Base-by-base conservation (phyloP, 1,140 invertebrate species). In the Polypedilum vanderplanki region DNA sequence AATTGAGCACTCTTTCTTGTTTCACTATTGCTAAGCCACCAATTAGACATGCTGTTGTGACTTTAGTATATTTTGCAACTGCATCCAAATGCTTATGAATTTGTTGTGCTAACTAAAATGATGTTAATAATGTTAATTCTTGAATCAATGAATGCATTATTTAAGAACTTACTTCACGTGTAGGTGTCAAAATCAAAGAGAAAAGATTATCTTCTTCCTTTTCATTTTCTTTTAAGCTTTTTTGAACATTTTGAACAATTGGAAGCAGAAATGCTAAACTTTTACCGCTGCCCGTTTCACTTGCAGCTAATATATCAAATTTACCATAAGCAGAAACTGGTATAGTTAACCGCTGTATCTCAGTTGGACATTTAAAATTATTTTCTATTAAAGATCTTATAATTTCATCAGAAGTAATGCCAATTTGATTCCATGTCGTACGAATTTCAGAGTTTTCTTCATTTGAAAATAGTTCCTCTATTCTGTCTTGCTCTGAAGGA, bases 271-370 rank as follows among this genome's bases (percentile, higher is more conserved):
- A 99, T 0, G 96, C 97, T 57, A 99, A 84, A 0, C 97, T 99
- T 87, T 99, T 99, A 0, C 97, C 97, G 87, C 95, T 98, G 8
- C 97, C 97, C 0, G 97, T 99, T 87, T 98, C 95, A 10, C 97
- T 97, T 76, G 96, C 97, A 77, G 96, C 97, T 18, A 98, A 83
- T 78, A 98, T 93, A 85, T 98, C 96, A 84, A 81, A 81, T 46
- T 83, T 86, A 85, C 88, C 94, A 79, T 92, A 86, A 79, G 98
- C 93, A 40, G 96, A 95, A 75, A 93, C 87, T 22, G 94, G 92
- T 41, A 98, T 84, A 8, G 90, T 88, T 70, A 91, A 80, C 33
- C 87, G 82, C 83, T 94, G 89, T 80, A 98, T 98, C 78, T 89
- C 85, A 1, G 96, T 98, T 1, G 97, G 97, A 12, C 86, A 82